These are phyloP conservation scores for Daktulosphaira vitifoliae DNA, from an alignment of 1,140 invertebrate genomes.

Conservation along the genomic window DNA sequence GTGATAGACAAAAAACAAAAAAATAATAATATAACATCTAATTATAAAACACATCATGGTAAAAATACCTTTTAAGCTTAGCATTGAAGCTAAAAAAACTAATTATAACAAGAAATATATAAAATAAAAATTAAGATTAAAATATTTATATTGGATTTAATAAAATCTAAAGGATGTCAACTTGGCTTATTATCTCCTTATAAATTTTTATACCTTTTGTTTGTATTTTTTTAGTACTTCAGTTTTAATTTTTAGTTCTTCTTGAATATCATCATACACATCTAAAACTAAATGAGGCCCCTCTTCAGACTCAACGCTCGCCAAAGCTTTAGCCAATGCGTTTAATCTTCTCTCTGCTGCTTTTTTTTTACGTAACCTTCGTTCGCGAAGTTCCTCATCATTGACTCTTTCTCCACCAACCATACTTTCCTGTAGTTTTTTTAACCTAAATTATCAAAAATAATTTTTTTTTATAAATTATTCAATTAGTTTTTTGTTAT, in stretches of 20 bases:
- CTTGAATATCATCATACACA: conserved; percentile 63
- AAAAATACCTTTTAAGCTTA: too few relatives aligned
- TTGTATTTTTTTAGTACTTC: conserved; percentile 60
- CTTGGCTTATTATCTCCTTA: too few relatives aligned
- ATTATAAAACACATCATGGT: too few relatives aligned
- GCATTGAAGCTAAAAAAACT: too few relatives aligned
- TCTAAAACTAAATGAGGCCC: conserved; percentile 51
- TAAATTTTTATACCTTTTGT: conserved; percentile 49
- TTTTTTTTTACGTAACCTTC: conserved; percentile 55
- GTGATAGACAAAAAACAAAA: too few relatives aligned
- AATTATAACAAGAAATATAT: too few relatives aligned
- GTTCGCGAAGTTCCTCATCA: conserved; percentile 62
- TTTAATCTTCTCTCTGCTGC: conserved; percentile 58
- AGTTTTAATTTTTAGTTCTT: conserved; percentile 65
- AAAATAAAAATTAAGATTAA: too few relatives aligned
- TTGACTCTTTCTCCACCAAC: conserved; percentile 70
- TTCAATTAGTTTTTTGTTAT: too few relatives aligned
- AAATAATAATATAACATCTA: too few relatives aligned
- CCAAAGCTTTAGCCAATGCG: conserved; percentile 57
- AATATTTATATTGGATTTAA: too few relatives aligned
- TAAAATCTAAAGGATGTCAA: too few relatives aligned
- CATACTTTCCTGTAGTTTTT: conserved; percentile 62
- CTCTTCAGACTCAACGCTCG: conserved; percentile 60
- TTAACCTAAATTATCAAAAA: conserved; percentile 50
- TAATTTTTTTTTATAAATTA: too few relatives aligned